Conservation (phyloP, 2,888 invertebrate genomes). For the Deroplatys truncata region DNA sequence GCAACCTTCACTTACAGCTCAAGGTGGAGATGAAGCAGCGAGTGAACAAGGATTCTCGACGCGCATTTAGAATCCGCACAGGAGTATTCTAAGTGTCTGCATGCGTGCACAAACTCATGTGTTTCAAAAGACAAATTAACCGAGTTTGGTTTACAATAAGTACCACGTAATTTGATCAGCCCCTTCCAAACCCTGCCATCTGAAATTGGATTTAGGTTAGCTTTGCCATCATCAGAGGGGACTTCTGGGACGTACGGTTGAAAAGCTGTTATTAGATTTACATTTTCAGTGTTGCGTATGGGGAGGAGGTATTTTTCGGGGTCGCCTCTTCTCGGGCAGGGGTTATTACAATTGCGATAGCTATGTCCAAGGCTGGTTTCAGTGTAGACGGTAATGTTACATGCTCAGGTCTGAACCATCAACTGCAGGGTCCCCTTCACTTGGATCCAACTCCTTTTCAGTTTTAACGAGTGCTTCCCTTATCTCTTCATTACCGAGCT, state of each 20-base stretch:
- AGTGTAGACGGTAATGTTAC: neutral
- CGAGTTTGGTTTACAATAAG: constrained; percentile 54
- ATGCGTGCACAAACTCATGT: neutral
- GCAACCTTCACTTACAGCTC: no score
- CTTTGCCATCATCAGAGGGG: constrained; percentile 19
- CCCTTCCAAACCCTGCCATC: constrained; percentile 38
- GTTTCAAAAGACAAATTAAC: constrained; percentile 41
- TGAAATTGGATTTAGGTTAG: constrained; percentile 46
- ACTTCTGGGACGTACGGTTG: constrained; percentile 2
- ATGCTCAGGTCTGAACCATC: no score
- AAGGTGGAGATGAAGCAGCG: no score
- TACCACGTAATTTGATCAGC: constrained; percentile 50
- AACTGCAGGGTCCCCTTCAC: no score
- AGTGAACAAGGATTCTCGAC: no score
- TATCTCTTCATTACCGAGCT: neutral
- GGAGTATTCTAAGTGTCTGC: neutral
- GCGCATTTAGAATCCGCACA: neutral
- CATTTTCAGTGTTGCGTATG: constrained; percentile 29
- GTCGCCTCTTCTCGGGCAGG: constrained; percentile 21
- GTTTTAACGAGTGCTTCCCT: neutral
- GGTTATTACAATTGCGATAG: neutral
- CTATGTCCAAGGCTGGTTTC: neutral
- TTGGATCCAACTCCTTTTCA: no score
- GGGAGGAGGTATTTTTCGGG: constrained; percentile 24
- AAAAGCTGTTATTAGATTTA: constrained; percentile 32